Conservation (phyloP, 2,888 invertebrate species). For the Colletes collaris region DNA sequence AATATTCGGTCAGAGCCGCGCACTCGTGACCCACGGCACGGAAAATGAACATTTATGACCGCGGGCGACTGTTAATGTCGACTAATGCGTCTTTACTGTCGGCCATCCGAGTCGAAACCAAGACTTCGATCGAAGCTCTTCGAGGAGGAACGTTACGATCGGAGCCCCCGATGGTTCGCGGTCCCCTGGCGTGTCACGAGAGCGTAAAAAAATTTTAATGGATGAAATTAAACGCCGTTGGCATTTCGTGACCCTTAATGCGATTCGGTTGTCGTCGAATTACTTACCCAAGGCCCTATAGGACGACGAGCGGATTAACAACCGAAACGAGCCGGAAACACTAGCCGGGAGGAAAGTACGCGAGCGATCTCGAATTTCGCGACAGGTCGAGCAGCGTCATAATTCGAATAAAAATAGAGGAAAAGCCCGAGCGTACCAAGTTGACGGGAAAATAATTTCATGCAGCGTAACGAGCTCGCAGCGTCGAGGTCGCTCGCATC, state of each 20-base stretch:
- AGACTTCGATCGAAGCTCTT: slow-evolving; percentile 1
- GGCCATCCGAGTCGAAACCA: slow-evolving; percentile 18
- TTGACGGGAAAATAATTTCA: not conserved
- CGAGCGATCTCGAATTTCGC: slow-evolving; percentile 39
- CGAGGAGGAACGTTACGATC: not conserved
- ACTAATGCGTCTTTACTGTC: slow-evolving; percentile 53
- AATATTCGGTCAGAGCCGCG: slow-evolving; percentile 52
- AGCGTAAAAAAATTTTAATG: too few relatives aligned
- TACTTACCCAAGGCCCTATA: slow-evolving; percentile 60
- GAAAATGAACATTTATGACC: slow-evolving; percentile 70
- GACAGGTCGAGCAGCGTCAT: too few relatives aligned
- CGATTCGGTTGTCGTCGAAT: slow-evolving; percentile 39
- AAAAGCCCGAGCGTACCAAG: too few relatives aligned
- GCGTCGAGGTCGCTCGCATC: slow-evolving; percentile 45
- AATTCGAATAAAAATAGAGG: too few relatives aligned
- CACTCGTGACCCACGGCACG: slow-evolving; percentile 34
- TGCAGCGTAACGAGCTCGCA: not conserved
- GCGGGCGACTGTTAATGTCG: slow-evolving; percentile 62
- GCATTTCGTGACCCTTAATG: not conserved
- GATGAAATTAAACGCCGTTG: too few relatives aligned
- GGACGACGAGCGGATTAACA: slow-evolving; percentile 44
- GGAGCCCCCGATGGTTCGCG: slow-evolving; percentile 14
- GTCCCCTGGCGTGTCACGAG: not conserved
- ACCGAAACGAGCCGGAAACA: slow-evolving; percentile 49
- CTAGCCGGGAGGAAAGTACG: slow-evolving; percentile 32